A percentile compares a stretch with the other conserved stretches of the same genome.
Evolutionary conservation across 2,888 invertebrate species (phyloP).

Genomic region (Pemphredon lugubris): DNA sequence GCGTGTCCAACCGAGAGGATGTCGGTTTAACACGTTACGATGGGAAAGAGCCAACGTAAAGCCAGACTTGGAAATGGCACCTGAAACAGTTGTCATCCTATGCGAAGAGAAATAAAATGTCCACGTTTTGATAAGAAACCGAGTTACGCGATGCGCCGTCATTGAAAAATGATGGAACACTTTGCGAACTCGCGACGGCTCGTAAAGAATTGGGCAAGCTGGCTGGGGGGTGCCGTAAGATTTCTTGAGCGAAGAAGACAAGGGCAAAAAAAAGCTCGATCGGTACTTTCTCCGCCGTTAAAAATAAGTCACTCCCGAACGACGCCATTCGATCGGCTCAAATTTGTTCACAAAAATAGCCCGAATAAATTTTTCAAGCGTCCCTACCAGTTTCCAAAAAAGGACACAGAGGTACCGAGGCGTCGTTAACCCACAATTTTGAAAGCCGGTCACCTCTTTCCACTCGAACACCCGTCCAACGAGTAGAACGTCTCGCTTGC

Average conservation of each 20-base stretch:
- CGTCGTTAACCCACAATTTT: slow-evolving; percentile 60
- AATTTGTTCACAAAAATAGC: slow-evolving; percentile 36
- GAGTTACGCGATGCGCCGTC: too few species aligned
- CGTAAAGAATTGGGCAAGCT: background rate
- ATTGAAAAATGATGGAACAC: too few species aligned
- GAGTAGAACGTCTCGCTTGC: slow-evolving; percentile 26
- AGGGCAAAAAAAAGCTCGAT: background rate
- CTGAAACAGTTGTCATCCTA: too few species aligned
- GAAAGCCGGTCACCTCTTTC: slow-evolving; percentile 65
- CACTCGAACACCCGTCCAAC: slow-evolving; percentile 29
- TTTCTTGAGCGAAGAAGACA: background rate
- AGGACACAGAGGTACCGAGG: slow-evolving; percentile 40
- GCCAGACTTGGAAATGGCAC: too few species aligned
- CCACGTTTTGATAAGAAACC: too few species aligned
- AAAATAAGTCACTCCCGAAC: slow-evolving; percentile 35
- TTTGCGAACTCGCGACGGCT: too few species aligned
- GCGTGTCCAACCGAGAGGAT: too few species aligned
- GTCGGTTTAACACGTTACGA: too few species aligned
- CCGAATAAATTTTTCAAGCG: slow-evolving; percentile 40
- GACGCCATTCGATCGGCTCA: slow-evolving; percentile 9
- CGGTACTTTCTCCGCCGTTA: slow-evolving; percentile 23
- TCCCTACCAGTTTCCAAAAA: slow-evolving; percentile 54
- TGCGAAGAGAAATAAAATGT: too few species aligned
- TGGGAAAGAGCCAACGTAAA: too few species aligned
- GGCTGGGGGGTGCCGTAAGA: background rate